These are phyloP conservation scores for Hippoglossus stenolepis DNA, from an alignment of 2,113 vertebrate species.

Conservation along the genomic window DNA sequence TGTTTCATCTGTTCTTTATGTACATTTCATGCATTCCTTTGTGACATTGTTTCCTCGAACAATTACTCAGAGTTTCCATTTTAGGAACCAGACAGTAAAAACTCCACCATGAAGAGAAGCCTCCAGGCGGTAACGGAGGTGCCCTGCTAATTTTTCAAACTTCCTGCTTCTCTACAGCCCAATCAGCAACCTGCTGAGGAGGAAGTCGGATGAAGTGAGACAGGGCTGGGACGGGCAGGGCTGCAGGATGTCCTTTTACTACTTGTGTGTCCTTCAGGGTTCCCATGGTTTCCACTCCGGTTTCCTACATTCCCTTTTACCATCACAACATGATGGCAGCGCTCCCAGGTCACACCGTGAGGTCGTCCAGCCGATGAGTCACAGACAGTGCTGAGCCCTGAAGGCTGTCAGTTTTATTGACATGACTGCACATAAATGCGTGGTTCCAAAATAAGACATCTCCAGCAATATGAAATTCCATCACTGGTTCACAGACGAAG, in stretches of 20 bases:
- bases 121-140: conserved; percentile 49
- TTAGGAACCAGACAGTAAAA: not conserved
- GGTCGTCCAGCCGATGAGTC: conserved; percentile 66
- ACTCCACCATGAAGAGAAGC: conserved; percentile 26
- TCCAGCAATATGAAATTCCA: not conserved
- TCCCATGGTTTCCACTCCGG: conserved; percentile 34
- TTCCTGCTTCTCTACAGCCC: conserved; percentile 66
- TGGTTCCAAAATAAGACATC: not conserved
- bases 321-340: conserved; percentile 40
- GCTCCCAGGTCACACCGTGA: conserved; percentile 48
- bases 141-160: conserved; percentile 37
- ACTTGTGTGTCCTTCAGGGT: conserved; percentile 64
- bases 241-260: conserved; percentile 77
- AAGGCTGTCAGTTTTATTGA: not conserved
- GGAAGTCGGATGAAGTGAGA: conserved; percentile 62
- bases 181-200: conserved; percentile 71
- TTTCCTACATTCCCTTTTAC: conserved; percentile 65
- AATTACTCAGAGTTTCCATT: conserved; percentile 14
- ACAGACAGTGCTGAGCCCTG: conserved; percentile 19
- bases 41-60: not conserved
- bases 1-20: too few relatives aligned
- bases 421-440: not conserved
- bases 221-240: conserved; percentile 34
- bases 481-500: not conserved
- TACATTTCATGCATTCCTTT: not conserved